Percentiles rank a stretch among this genome's conserved stretches.
These are phyloP conservation scores for Vidua chalybeata DNA, from an alignment of 2,113 vertebrate species.

Conservation along the genomic window DNA sequence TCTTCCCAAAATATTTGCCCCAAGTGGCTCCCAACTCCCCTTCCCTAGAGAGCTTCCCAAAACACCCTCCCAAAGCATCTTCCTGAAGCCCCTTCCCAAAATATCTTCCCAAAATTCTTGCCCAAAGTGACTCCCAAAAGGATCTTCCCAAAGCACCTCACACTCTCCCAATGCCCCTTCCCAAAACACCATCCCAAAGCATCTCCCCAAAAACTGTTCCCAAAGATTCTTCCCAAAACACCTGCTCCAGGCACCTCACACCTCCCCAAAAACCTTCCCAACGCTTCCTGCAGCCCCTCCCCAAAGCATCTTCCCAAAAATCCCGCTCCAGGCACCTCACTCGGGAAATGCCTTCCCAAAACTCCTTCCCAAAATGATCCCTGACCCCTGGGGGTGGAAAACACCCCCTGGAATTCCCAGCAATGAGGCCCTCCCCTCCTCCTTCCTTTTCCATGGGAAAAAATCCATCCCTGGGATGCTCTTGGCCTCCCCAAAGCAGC, in stretches of 20 bases:
- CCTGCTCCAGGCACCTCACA: no score
- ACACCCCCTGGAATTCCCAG: neutral
- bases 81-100: neutral
- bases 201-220: neutral
- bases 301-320: neutral
- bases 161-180: neutral
- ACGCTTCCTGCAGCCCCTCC: neutral
- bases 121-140: neutral
- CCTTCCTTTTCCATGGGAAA: neutral
- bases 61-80: neutral
- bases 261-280: neutral
- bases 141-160: neutral
- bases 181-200: neutral
- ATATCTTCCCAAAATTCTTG: neutral
- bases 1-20: neutral
- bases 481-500: neutral
- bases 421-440: neutral
- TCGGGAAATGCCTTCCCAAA: neutral
- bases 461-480: neutral
- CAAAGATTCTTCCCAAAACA: neutral
- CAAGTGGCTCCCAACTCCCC: neutral
- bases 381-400: neutral
- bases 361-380: neutral
- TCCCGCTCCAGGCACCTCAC: neutral
- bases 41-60: neutral